phyloP scores from a whole-genome alignment of 2,888 invertebrate species.

The Cryptocephalus moraei region DNA sequence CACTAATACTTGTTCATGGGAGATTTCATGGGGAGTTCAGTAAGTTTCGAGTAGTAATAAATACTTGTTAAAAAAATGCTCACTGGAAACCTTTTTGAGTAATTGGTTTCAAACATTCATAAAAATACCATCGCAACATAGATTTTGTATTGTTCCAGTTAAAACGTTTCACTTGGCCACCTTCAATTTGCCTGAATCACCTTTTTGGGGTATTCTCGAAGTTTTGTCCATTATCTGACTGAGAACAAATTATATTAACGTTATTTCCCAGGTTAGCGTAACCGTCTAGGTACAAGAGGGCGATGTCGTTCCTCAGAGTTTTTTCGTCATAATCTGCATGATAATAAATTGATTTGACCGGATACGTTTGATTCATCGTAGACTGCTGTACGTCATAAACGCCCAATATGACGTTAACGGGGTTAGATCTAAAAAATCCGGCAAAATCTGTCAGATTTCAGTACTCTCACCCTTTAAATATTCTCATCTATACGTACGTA shows the following conservation, averaged over 20 bases:
- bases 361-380: constrained; percentile 8
- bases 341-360: constrained; percentile 12
- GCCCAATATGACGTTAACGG: constrained; percentile 5
- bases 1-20: no score
- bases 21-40: no score
- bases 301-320: constrained; percentile 71
- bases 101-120: no score
- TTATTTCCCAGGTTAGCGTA: constrained; percentile 45
- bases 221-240: constrained; percentile 26
- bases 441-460: not conserved
- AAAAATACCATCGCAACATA: not conserved
- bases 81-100: no score
- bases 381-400: constrained; percentile 9
- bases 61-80: no score
- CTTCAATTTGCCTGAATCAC: not conserved
- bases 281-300: constrained; percentile 55
- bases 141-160: not conserved
- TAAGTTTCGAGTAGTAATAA: no score
- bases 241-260: constrained; percentile 52
- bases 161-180: not conserved
- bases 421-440: not conserved
- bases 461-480: not conserved
- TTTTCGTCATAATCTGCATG: constrained; percentile 57
- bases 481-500: not conserved
- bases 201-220: not conserved